Base-by-base conservation (phyloP, 1,140 invertebrate species). In the Anadara kagoshimensis region DNA sequence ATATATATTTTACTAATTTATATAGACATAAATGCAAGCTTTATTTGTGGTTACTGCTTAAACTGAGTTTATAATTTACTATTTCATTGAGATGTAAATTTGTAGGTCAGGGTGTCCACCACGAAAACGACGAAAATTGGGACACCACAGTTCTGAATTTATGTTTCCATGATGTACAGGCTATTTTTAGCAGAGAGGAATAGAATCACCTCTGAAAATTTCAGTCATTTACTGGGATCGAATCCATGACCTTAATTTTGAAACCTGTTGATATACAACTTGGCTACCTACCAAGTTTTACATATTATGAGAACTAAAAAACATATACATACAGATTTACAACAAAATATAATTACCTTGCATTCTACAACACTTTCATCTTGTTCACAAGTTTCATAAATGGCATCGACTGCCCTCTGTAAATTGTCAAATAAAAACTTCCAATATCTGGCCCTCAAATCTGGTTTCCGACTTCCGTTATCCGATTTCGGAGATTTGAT, bases 361-460 rank as follows among this genome's bases (percentile, higher is more conserved):
- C 93, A 93, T 84, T 93, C 92, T 10, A 91, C 86, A 65, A 92
- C 90, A 87, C 90, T 92, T 83, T 93, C 91, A 85, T 93, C 92
- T 44, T 89, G 87, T 87, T 93, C 92, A 87, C 92, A 93, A 10
- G 91, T 93, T 69, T 91, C 87, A 82, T 93, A 93, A 49, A 93
- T 92, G 74, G 92, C 91, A 91, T 94, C 93, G 62, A 98, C 94
- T 29, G 96, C 95, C 82, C 96, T 89, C 88, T 97, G 94, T 56
- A 99, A 90, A 90, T 98, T 98, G 54, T 96, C 96, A 91, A 98
- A 98, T 44, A 99, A 89, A 83, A 97, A 93, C 5, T 96, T 95
- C 97, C 97, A 99, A 86, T 98, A 98, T 54, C 97, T 89, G 24
- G 95, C 95, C 78, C 95, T 92, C 22, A 97, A 87, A 90, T 97